Conservation (phyloP, 1,140 invertebrate species). For the Ostrea denselamellosa region DNA sequence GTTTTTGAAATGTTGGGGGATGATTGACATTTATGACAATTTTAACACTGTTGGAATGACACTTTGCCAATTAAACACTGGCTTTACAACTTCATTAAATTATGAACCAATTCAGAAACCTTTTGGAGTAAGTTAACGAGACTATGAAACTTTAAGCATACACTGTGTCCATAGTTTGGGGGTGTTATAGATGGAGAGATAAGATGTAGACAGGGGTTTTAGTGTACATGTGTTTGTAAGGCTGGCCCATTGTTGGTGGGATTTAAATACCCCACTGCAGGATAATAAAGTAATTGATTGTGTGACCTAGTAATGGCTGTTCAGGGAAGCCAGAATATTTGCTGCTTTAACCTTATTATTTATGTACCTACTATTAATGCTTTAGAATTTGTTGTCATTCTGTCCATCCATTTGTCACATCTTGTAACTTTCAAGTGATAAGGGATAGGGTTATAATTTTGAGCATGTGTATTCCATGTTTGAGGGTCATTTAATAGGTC, state of each 20-base stretch:
- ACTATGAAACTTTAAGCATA: background rate
- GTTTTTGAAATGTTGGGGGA: background rate
- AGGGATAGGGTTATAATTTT: too few relatives aligned
- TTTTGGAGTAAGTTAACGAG: background rate
- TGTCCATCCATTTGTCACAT: too few relatives aligned
- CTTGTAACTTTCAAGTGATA: too few relatives aligned
- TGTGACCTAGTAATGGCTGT: background rate
- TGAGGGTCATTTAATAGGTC: too few relatives aligned
- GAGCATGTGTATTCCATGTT: too few relatives aligned
- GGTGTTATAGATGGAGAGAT: conserved; percentile 6
- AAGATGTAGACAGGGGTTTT: background rate
- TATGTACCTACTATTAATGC: too few relatives aligned
- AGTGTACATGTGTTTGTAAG: too few relatives aligned
- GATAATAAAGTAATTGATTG: background rate
- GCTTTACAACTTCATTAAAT: background rate
- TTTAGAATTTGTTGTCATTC: too few relatives aligned
- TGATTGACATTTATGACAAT: background rate
- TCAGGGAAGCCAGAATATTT: background rate
- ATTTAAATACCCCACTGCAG: background rate
- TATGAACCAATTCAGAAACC: background rate
- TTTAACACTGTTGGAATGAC: background rate
- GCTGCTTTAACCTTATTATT: background rate
- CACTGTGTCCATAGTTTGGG: background rate
- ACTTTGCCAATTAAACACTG: background rate
- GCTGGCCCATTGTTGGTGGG: background rate